Percentiles rank a stretch among this genome's conserved stretches.
These are phyloP conservation scores for Teleiodes luculella DNA, from an alignment of 2,888 invertebrate genomes.

Conservation along the genomic window DNA sequence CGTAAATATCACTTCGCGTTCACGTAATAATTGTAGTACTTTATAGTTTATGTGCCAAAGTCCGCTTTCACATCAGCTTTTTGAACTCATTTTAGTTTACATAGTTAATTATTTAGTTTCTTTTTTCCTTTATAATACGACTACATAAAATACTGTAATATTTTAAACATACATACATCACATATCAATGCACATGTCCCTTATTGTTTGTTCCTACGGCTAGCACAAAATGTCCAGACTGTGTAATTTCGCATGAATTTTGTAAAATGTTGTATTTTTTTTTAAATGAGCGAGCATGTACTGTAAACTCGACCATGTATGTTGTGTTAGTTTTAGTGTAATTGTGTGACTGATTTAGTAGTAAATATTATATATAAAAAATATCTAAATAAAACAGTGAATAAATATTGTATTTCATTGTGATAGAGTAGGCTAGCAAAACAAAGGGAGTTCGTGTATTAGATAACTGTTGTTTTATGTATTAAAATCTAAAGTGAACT, in stretches of 20 bases:
- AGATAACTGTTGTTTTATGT: no score
- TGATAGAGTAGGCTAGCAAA: background rate
- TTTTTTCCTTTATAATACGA: background rate
- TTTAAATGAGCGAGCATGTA: conserved; percentile 31
- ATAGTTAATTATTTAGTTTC: background rate
- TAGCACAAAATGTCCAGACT: conserved; percentile 22
- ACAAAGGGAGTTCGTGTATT: background rate
- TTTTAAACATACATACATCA: background rate
- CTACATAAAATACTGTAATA: background rate
- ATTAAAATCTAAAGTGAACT: no score
- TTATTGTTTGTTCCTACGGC: conserved; percentile 21
- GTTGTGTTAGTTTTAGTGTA: conserved; percentile 38
- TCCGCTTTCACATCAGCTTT: background rate
- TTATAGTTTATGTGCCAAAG: conserved; percentile 7
- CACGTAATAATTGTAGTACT: background rate
- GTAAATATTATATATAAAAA: conserved; percentile 41
- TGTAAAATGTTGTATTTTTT: conserved; percentile 26
- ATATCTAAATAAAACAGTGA: conserved; percentile 54
- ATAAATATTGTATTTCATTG: conserved; percentile 22
- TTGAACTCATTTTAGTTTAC: conserved; percentile 3
- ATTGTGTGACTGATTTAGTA: conserved; percentile 73
- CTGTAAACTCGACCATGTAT: conserved; percentile 33
- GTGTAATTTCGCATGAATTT: conserved; percentile 26
- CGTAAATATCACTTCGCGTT: background rate
- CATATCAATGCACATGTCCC: conserved; percentile 1